A percentile compares a stretch with the other conserved stretches of the same genome.
These are phyloP conservation scores for Tapera naevia DNA, from an alignment of 2,797 vertebrate genomes.

Conservation along the genomic window DNA sequence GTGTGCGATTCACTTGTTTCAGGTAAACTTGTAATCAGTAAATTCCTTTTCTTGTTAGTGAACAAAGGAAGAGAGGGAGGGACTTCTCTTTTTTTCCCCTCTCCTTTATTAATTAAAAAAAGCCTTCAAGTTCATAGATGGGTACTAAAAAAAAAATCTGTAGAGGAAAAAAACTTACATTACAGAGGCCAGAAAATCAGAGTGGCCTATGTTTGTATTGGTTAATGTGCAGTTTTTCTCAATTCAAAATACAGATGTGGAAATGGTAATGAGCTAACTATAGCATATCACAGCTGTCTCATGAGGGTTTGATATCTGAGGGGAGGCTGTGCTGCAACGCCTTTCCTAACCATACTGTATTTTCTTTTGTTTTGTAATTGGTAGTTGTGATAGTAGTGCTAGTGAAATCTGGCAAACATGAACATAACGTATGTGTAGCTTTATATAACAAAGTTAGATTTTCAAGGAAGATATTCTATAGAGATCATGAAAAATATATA, in stretches of 20 bases:
- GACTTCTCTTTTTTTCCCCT: not conserved
- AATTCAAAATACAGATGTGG: not conserved
- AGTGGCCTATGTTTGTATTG: rapidly evolving
- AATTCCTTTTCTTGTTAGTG: not conserved
- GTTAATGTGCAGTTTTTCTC: not conserved
- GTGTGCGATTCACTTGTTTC: not conserved
- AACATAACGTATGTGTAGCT: not conserved
- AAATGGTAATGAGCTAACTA: not conserved
- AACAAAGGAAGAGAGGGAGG: not conserved
- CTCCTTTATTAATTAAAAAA: not conserved
- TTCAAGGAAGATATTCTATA: not conserved
- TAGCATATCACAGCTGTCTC: not conserved
- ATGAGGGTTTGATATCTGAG: not conserved
- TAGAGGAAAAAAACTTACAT: rapidly evolving
- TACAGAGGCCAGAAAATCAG: not conserved
- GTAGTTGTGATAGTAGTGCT: not conserved
- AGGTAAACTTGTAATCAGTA: not conserved
- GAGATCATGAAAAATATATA: not conserved
- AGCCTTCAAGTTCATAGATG: not conserved
- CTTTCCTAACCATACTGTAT: not conserved
- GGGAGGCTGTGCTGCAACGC: not conserved
- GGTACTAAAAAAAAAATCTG: not conserved
- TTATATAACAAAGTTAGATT: not conserved
- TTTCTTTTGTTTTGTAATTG: not conserved
- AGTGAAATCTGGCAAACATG: no score